Evolutionary conservation across 2,888 invertebrate genomes (phyloP).

Genomic region (Melipona beecheii): DNA sequence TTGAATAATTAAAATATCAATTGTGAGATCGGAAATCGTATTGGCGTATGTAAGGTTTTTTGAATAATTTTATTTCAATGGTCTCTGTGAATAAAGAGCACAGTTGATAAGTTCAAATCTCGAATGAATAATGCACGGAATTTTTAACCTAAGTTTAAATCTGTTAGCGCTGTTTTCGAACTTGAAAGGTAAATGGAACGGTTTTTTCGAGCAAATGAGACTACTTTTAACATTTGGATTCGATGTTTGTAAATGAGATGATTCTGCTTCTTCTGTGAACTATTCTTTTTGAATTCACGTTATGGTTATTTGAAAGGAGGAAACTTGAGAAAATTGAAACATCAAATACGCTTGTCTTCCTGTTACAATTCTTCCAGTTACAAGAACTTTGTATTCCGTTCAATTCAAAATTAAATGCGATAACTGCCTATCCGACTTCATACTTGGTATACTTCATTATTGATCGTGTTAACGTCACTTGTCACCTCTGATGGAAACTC

Average conservation of each 20-base stretch:
- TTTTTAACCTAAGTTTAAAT: conserved; percentile 7
- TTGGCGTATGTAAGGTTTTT: background rate
- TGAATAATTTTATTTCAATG: background rate
- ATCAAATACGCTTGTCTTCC: conserved; percentile 61
- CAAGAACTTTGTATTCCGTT: background rate
- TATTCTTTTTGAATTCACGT: conserved; percentile 20
- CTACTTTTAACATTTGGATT: background rate
- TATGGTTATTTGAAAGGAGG: conserved; percentile 67
- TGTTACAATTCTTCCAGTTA: conserved; percentile 55
- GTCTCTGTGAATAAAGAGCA: background rate
- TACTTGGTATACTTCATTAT: background rate
- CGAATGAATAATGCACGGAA: background rate
- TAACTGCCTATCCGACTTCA: conserved; percentile 8
- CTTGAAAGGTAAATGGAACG: background rate
- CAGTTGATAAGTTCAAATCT: conserved; percentile 15
- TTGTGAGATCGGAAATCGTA: background rate
- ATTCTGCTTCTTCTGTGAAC: background rate
- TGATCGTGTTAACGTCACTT: background rate
- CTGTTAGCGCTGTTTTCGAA: background rate
- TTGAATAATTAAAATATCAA: background rate
- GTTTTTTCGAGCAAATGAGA: background rate
- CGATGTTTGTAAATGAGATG: background rate
- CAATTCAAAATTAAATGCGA: background rate
- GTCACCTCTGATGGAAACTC: background rate
- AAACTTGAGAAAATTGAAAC: conserved; percentile 21